phyloP scores from a whole-genome alignment of 2,888 invertebrate genomes.

The Conistra vaccinii region DNA sequence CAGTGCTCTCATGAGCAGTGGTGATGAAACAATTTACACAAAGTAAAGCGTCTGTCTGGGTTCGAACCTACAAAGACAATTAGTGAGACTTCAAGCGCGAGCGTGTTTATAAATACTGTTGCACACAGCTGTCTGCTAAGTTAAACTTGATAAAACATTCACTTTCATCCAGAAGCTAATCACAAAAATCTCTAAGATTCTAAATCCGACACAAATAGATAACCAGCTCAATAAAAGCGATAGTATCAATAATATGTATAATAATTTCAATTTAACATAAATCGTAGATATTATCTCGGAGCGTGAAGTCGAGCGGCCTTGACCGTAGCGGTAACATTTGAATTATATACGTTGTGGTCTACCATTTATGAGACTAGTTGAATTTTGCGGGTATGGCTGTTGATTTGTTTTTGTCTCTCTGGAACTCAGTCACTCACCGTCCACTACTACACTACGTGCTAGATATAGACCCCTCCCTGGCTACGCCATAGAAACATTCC shows the following conservation, averaged over 20 bases:
- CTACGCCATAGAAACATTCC: background rate
- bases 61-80: no score
- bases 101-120: no score
- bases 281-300: conserved; percentile 49
- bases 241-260: conserved; percentile 47
- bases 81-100: no score
- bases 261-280: conserved; percentile 47
- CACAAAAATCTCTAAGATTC: background rate
- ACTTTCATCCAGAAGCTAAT: conserved; percentile 1
- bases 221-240: conserved; percentile 41
- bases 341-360: conserved; percentile 21
- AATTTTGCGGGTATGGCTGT: background rate
- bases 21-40: no score
- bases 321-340: conserved; percentile 55
- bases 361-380: conserved; percentile 12
- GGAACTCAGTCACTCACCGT: no score
- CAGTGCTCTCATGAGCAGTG: no score
- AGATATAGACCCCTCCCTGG: no score
- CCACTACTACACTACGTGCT: no score
- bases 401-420: no score
- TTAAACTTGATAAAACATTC: background rate
- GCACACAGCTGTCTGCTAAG: background rate
- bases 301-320: conserved; percentile 57
- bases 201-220: conserved; percentile 11
- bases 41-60: no score